These are phyloP conservation scores for Synergus umbraculus DNA, from an alignment of 2,888 invertebrate genomes.

Conservation along the genomic window DNA sequence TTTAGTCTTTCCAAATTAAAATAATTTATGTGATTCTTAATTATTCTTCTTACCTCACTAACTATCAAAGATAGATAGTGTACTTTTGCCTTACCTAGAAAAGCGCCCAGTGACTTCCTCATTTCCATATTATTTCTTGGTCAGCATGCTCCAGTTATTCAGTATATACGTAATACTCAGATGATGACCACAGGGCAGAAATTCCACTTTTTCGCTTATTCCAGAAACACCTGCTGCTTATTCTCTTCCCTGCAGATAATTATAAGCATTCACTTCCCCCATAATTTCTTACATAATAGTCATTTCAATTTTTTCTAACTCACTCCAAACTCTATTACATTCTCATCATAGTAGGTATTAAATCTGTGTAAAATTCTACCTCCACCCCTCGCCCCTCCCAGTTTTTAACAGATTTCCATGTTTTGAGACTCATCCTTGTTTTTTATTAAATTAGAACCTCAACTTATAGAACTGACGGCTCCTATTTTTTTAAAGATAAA, in stretches of 20 bases:
- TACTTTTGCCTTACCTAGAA: not conserved
- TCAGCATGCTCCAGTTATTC: slow-evolving; percentile 3
- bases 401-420: too few relatives aligned
- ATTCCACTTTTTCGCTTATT: not conserved
- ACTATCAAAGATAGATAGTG: not conserved
- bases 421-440: too few relatives aligned
- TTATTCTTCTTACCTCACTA: not conserved
- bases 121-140: slow-evolving; percentile 1
- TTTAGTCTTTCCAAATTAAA: too few relatives aligned
- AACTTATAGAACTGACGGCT: too few relatives aligned
- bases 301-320: not conserved
- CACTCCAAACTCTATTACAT: too few relatives aligned
- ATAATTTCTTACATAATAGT: not conserved
- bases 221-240: not conserved
- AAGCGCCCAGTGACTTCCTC: not conserved
- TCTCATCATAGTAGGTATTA: too few relatives aligned
- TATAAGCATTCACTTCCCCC: not conserved
- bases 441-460: too few relatives aligned
- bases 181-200: not conserved
- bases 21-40: too few relatives aligned
- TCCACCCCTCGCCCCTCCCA: too few relatives aligned
- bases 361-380: too few relatives aligned
- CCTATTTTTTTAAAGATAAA: too few relatives aligned
- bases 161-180: slow-evolving; percentile 6
- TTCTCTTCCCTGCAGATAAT: not conserved